A percentile compares a stretch with the other conserved stretches of the same genome.
These are phyloP conservation scores for Mnemiopsis leidyi DNA, from an alignment of 37 sponge, comb jelly and placozoan species.

Conservation along the genomic window DNA sequence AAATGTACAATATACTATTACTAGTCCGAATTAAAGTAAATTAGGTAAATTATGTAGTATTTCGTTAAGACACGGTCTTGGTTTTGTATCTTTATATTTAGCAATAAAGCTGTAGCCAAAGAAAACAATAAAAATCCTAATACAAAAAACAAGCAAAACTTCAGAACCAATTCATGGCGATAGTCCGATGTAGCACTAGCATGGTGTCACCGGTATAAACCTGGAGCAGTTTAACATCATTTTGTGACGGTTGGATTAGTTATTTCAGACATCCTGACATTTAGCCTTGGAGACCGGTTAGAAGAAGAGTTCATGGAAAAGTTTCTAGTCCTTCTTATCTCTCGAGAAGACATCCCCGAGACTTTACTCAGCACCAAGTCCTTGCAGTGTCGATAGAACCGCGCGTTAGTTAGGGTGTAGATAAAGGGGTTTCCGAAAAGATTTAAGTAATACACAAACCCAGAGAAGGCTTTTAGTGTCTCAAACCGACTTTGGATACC, in stretches of 20 bases:
- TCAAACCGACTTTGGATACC: not conserved
- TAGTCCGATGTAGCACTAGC: too few species aligned
- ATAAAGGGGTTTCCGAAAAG: conserved; percentile 25
- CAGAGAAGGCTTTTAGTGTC: not conserved
- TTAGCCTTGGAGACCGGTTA: not conserved
- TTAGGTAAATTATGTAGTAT: too few species aligned
- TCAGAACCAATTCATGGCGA: too few species aligned
- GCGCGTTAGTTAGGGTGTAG: not conserved
- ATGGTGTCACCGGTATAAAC: too few species aligned
- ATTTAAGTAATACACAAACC: not conserved
- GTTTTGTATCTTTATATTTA: too few species aligned
- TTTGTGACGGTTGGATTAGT: not conserved
- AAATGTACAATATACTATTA: too few species aligned
- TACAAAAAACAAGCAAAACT: too few species aligned
- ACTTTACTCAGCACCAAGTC: not conserved
- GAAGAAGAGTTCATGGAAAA: not conserved
- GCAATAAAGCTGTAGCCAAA: too few species aligned
- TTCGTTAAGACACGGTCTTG: too few species aligned
- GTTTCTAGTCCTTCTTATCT: not conserved
- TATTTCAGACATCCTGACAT: not conserved
- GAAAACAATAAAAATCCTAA: too few species aligned
- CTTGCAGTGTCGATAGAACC: not conserved
- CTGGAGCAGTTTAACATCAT: too few species aligned
- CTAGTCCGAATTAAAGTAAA: too few species aligned
- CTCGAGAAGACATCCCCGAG: not conserved